A percentile compares a stretch with the other conserved stretches of the same genome.
Evolutionary conservation across 2,888 invertebrate species (phyloP).

Genomic region (Alcis repandata): DNA sequence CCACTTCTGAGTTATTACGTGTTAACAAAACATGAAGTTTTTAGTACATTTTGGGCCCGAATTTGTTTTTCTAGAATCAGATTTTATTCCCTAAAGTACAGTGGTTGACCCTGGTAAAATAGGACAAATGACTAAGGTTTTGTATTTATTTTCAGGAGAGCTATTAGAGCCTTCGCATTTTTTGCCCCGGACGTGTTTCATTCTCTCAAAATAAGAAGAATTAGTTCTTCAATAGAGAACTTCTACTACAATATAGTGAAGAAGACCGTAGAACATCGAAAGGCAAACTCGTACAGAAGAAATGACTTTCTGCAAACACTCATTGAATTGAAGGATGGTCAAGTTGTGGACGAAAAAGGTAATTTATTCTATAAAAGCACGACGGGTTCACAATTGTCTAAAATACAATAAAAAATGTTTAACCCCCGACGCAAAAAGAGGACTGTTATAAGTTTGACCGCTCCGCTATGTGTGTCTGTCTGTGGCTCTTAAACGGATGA

Average conservation of each 20-base stretch:
- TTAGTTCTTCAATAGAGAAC: conserved; percentile 68
- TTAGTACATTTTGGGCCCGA: not conserved
- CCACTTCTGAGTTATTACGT: too few species aligned
- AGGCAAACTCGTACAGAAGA: conserved; percentile 67
- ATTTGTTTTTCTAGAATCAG: too few species aligned
- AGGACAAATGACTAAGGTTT: too few species aligned
- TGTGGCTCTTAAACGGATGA: too few species aligned
- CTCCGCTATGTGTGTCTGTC: too few species aligned
- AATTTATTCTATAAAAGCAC: conserved; percentile 12
- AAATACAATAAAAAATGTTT: too few species aligned
- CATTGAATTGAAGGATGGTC: conserved; percentile 79
- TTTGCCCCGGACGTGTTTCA: conserved; percentile 76
- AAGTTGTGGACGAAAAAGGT: conserved; percentile 63
- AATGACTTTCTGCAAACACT: conserved; percentile 86
- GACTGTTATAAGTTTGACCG: too few species aligned
- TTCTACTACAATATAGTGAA: conserved; percentile 77
- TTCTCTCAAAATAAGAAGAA: conserved; percentile 70
- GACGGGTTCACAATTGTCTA: too few species aligned
- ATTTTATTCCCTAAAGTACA: too few species aligned
- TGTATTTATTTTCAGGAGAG: conserved; percentile 64
- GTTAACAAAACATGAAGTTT: too few species aligned
- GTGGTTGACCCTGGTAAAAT: too few species aligned
- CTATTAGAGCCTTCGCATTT: conserved; percentile 74
- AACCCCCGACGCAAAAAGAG: too few species aligned
- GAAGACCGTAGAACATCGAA: conserved; percentile 72